These are phyloP conservation scores for Carcinoscorpius rotundicauda DNA, from an alignment of 1,140 invertebrate genomes.

Conservation along the genomic window DNA sequence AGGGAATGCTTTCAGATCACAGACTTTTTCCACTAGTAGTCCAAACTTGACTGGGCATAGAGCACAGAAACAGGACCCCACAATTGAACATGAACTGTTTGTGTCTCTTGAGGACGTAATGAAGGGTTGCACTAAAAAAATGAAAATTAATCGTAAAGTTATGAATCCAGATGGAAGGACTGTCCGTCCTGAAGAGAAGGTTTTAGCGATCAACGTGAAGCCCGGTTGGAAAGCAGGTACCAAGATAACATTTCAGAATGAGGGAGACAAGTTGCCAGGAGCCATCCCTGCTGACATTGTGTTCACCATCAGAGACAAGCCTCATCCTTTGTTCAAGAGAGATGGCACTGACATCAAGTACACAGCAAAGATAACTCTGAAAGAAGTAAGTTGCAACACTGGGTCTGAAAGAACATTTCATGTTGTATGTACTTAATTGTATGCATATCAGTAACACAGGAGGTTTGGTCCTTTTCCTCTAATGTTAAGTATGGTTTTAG, in stretches of 20 bases:
- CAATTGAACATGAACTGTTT: slow-evolving; percentile 91
- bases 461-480: too few species aligned
- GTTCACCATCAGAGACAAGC: slow-evolving; percentile 96
- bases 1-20: slow-evolving; percentile 44
- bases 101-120: slow-evolving; percentile 84
- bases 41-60: slow-evolving; percentile 29
- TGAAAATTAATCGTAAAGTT: slow-evolving; percentile 95
- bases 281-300: slow-evolving; percentile 98
- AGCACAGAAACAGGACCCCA: slow-evolving; percentile 59
- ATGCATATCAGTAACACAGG: too few species aligned
- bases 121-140: slow-evolving; percentile 93
- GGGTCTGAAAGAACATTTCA: too few species aligned
- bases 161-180: slow-evolving; percentile 66
- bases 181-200: slow-evolving; percentile 87
- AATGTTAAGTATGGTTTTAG: too few species aligned
- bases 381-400: slow-evolving; percentile 52
- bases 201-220: slow-evolving; percentile 96
- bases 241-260: slow-evolving; percentile 97
- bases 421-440: too few species aligned
- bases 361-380: slow-evolving; percentile 76
- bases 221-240: slow-evolving; percentile 99
- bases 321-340: slow-evolving; percentile 83
- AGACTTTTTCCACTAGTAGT: slow-evolving; percentile 70
- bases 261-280: slow-evolving; percentile 93
- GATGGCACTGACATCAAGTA: slow-evolving; percentile 92